phyloP scores from a whole-genome alignment of 1,140 invertebrate genomes.

The Eubasilissa regina region DNA sequence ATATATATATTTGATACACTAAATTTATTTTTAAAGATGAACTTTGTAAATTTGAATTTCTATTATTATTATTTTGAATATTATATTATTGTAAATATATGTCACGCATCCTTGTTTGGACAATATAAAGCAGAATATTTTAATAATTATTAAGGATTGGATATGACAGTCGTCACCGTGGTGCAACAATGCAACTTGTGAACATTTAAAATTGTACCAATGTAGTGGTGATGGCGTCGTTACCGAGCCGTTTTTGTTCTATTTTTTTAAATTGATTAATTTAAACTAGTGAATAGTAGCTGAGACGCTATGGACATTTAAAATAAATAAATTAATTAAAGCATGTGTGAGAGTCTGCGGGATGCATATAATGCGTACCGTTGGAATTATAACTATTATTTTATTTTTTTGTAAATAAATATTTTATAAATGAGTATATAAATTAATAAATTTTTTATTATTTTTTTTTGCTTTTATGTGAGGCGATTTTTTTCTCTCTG shows the following conservation, averaged over 20 bases:
- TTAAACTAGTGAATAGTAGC: constrained; percentile 19
- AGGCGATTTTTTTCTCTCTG: not conserved
- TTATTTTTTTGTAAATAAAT: constrained; percentile 20
- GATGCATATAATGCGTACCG: constrained; percentile 11
- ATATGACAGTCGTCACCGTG: not conserved
- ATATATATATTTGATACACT: constrained; percentile 29
- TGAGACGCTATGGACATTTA: constrained; percentile 3
- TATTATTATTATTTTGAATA: constrained; percentile 9
- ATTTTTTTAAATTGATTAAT: constrained; percentile 20
- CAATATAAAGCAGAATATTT: constrained; percentile 24
- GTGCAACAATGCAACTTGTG: no score
- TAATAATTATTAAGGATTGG: not conserved
- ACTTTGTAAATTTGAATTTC: constrained; percentile 40
- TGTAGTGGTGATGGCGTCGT: no score
- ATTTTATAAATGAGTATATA: constrained; percentile 17
- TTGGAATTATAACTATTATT: not conserved
- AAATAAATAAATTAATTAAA: constrained; percentile 1
- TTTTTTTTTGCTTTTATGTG: constrained; percentile 13
- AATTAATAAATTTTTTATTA: not conserved
- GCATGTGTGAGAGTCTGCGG: not conserved
- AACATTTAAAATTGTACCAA: no score
- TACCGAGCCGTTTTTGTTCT: constrained; percentile 1
- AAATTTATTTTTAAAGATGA: constrained; percentile 37
- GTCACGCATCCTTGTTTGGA: not conserved
- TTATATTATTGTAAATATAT: constrained; percentile 14